phyloP scores from a whole-genome alignment of 1,140 invertebrate genomes.

The Habropoda laboriosa region DNA sequence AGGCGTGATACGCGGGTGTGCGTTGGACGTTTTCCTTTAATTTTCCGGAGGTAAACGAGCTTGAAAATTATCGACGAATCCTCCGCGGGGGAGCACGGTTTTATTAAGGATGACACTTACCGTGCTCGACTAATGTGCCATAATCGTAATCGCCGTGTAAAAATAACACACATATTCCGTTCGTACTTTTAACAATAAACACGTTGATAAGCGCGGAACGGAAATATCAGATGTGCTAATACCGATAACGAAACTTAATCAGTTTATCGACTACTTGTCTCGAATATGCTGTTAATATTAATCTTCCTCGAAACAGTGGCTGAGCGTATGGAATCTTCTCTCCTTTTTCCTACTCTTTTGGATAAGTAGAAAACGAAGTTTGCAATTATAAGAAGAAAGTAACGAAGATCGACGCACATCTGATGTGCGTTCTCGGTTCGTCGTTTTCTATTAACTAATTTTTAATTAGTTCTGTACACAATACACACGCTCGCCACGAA shows the following conservation, averaged over 20 bases:
- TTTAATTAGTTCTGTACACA: constrained; percentile 19
- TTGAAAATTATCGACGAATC: not conserved
- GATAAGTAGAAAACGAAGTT: no score
- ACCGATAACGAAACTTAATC: constrained; percentile 3
- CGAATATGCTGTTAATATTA: not conserved
- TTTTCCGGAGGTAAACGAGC: not conserved
- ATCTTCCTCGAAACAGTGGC: not conserved
- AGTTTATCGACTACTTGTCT: not conserved
- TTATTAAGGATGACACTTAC: not conserved
- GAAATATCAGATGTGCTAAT: not conserved
- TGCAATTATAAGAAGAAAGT: not conserved
- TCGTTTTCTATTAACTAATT: constrained; percentile 21
- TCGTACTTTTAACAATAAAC: no score
- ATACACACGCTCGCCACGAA: no score
- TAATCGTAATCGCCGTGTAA: not conserved
- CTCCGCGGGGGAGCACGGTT: no score
- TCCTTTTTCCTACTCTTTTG: no score
- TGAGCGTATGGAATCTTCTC: not conserved
- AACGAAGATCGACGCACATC: not conserved
- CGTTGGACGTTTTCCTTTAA: not conserved
- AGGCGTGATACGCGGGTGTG: not conserved
- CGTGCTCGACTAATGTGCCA: not conserved
- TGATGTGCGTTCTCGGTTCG: no score
- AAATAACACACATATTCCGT: not conserved
- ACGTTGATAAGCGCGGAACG: not conserved